Conservation (phyloP, 2,888 invertebrate species). For the Epinotia bilunana region DNA sequence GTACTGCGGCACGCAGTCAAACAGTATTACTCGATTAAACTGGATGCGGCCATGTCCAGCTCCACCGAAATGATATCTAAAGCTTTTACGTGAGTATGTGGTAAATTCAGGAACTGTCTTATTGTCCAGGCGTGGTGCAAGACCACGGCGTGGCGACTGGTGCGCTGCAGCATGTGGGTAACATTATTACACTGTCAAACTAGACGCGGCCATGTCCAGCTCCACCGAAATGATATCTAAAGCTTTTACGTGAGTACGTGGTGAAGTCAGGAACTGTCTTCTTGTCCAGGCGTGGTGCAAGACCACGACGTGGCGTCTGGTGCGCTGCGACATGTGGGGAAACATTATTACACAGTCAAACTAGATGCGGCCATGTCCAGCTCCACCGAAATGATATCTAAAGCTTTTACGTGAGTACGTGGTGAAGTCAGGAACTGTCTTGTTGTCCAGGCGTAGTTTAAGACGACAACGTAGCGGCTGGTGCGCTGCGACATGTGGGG, state of each 20-base stretch:
- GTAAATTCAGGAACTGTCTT: background rate
- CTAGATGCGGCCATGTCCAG: slow-evolving; percentile 53
- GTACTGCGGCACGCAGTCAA: slow-evolving; percentile 50
- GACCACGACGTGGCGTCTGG: slow-evolving; percentile 68
- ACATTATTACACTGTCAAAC: slow-evolving; percentile 56
- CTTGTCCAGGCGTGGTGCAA: slow-evolving; percentile 61
- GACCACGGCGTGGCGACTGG: slow-evolving; percentile 68
- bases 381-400: slow-evolving; percentile 51
- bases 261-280: background rate
- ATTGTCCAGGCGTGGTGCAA: slow-evolving; percentile 61
- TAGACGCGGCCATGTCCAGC: slow-evolving; percentile 52
- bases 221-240: slow-evolving; percentile 53
- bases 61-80: slow-evolving; percentile 52
- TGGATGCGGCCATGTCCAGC: slow-evolving; percentile 52
- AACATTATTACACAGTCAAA: slow-evolving; percentile 56
- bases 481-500: too few relatives aligned
- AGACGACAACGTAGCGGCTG: too few relatives aligned
- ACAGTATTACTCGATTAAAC: slow-evolving; percentile 56
- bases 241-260: slow-evolving; percentile 61
- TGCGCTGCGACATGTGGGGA: slow-evolving; percentile 49
- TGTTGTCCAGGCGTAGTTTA: too few relatives aligned
- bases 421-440: background rate
- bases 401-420: slow-evolving; percentile 62
- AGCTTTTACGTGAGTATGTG: slow-evolving; percentile 61
- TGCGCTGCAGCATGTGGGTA: slow-evolving; percentile 49